Evolutionary conservation across 2,888 invertebrate species (phyloP), one percentile per base, ranked within the genome.

Genomic region (Drosophila birchii): DNA sequence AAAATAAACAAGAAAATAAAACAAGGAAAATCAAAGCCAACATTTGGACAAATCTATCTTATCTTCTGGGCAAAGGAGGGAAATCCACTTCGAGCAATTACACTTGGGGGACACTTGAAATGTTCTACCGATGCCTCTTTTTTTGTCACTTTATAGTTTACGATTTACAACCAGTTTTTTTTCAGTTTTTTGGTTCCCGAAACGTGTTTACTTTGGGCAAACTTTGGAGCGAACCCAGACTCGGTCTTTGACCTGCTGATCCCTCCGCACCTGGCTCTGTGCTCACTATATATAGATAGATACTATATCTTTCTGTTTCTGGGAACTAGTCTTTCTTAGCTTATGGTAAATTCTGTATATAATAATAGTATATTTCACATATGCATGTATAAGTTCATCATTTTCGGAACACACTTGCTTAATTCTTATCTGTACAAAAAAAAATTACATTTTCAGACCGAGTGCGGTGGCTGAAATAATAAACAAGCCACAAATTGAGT

Each of bases 1-100:
- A 67, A 75, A 74, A 67, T 59, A 70, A 59, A 73, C 44, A 55
- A 57, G 39, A 54, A 73, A 60, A 55, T 43, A 54, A 60, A 71
- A 53, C 61, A 53, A 59, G 54, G 66, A 49, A 58, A 75, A 70
- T 69, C 51, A 67, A 59, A 74, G 41, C 41, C 62, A 60, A 71
- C 32, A 45, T 58, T 58, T 58, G 53, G 56, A 61, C 34, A 53
- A 38, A 39, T 44, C 39, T 69, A 38, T 56, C 68, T 72, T 71
- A 69, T 70, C 72, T 66, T 45, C 9, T 26, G 18, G 20, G 44
- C 26, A 5, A 18, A 16, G 11, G 3, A 3, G 47, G 18, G n/a
- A 8, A n/a, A 9, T n/a, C 9, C n/a, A 39, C 14, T 23, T 7
- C 38, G n/a, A 2, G 44, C 44, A 44, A 43, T 20, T 23, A 23